Evolutionary conservation across 2,113 vertebrate species (phyloP), one percentile per base, ranked within the genome.

Genomic region (Callopanchax toddi): DNA sequence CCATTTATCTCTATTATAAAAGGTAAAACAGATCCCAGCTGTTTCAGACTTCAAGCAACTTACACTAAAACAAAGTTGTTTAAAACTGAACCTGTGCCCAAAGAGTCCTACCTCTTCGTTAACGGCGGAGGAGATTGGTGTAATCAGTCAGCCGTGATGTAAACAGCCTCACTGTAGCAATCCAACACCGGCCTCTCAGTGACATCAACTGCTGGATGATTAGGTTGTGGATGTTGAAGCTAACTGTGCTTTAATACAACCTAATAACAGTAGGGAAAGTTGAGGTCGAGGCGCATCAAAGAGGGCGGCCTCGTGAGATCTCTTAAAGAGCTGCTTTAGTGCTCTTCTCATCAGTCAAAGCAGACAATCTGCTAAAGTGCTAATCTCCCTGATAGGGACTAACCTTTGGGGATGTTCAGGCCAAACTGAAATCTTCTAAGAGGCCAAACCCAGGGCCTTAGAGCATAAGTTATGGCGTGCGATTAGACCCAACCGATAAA

Each of bases 401-500:
- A 75, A 75, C 62, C 75, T 49, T 23, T 1, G 12, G 69, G 53
- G 63, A 58, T 55, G 63, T 66, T 72, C 48, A 70, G 67, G 68
- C 75, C 83, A 74, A 76, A 56, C 76, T 21, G 66, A 57, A 66
- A 60, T 51, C 46, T 51, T 3, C 16, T 55, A 60, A 34, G 34
- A 40, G 21, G 18, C 60, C 22, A 66, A 53, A 77, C 65, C 52
- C 53, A 20, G 58, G 67, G 70, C 77, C 68, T 36, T 18, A 25
- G 43, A 5, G 76, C 70, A 78, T 76, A 78, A 86, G 68, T 81
- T 73, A 85, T 86, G 73, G 39, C 11, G 18, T 56, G 55, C 68
- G 82, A 85, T 86, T 78, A 81, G 63, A 83, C 69, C 60, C 20
- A 54, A 0, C 18, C 1, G 69, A 79, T 86, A 75, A 83, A 87